Conservation (phyloP, 2,113 vertebrate genomes). For the Hiodon alosoides region DNA sequence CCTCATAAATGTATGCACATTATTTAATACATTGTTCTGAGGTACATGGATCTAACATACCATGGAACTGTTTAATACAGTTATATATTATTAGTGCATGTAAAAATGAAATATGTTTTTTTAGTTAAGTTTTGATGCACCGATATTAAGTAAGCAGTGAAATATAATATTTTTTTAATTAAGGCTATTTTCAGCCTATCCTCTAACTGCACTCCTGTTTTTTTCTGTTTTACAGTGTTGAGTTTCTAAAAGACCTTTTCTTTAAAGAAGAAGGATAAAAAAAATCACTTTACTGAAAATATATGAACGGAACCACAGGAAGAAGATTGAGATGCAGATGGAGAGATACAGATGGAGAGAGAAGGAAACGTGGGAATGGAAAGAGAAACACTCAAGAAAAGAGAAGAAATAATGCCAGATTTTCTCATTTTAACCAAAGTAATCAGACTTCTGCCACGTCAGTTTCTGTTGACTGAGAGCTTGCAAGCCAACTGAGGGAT, state of each 20-base stretch:
- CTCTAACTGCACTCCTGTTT: constrained; percentile 44
- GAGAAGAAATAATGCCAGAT: constrained; percentile 51
- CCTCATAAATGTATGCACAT: background rate
- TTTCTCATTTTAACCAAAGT: constrained; percentile 70
- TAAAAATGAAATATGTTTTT: background rate
- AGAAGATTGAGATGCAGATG: constrained; percentile 49
- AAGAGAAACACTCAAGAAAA: constrained; percentile 51
- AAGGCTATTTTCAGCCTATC: background rate
- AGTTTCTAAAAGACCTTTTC: constrained; percentile 69
- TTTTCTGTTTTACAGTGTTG: constrained; percentile 68
- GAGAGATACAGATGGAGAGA: constrained; percentile 54
- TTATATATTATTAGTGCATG: background rate
- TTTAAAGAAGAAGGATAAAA: constrained; percentile 56
- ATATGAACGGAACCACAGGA: constrained; percentile 52
- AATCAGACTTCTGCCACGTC: constrained; percentile 59
- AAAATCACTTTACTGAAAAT: constrained; percentile 61
- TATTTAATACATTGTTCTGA: background rate
- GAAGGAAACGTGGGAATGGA: constrained; percentile 49
- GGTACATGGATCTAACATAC: background rate
- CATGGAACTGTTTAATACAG: background rate
- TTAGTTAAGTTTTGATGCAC: background rate
- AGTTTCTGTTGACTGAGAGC: constrained; percentile 47
- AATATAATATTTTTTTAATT: constrained; percentile 6
- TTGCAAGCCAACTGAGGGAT: constrained; percentile 43
- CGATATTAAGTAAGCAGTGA: background rate